phyloP scores from a whole-genome alignment of 2,888 invertebrate genomes.

The Tubiluchus corallicola region DNA sequence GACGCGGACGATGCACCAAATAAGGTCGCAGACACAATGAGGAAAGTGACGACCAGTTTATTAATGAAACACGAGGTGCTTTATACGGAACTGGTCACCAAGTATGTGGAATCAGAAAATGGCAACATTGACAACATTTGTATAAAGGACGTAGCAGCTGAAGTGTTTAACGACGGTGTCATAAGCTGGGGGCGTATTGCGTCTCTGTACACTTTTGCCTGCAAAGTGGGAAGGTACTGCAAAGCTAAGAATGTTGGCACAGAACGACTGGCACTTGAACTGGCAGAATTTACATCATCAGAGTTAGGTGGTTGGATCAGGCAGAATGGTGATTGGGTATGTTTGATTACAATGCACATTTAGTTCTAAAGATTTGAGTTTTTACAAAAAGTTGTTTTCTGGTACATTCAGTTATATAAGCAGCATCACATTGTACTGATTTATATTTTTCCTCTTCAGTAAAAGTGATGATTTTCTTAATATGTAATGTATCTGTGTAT shows the following conservation, averaged over 20 bases:
- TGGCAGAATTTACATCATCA: not conserved
- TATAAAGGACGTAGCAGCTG: too few species aligned
- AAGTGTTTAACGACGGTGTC: not conserved
- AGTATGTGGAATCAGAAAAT: too few species aligned
- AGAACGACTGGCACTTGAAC: not conserved
- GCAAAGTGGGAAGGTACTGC: not conserved
- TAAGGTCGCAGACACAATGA: not conserved
- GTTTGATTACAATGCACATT: not conserved
- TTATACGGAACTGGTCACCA: not conserved
- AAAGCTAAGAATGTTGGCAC: not conserved
- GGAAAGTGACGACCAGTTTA: not conserved
- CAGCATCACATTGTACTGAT: too few species aligned
- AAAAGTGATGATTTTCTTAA: too few species aligned
- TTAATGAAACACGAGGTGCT: not conserved
- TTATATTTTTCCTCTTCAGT: too few species aligned
- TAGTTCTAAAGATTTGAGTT: too few species aligned
- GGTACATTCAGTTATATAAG: too few species aligned
- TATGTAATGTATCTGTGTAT: too few species aligned
- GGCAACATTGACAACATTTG: too few species aligned
- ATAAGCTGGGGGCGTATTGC: not conserved
- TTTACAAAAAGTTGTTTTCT: too few species aligned
- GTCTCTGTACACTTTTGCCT: not conserved
- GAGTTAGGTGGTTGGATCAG: not conserved
- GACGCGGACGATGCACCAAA: not conserved
- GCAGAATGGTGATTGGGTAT: not conserved